Percentiles rank a stretch among this genome's conserved stretches.
phyloP scores from a whole-genome alignment of 2,797 vertebrate genomes.

The Bufotes viridis region DNA sequence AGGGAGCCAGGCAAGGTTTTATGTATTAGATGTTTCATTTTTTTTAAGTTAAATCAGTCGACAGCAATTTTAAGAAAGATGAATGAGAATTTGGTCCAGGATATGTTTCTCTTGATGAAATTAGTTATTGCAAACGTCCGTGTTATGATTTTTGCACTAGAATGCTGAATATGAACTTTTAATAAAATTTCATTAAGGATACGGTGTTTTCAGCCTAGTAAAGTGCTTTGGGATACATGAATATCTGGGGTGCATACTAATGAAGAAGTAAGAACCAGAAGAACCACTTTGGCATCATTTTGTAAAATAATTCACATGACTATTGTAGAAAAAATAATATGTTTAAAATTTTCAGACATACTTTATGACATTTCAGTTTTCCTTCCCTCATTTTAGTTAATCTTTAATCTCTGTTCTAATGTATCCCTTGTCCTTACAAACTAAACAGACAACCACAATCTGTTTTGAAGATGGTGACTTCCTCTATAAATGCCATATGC shows the following conservation, averaged over 20 bases:
- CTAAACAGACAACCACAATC: too few relatives aligned
- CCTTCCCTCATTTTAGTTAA: too few relatives aligned
- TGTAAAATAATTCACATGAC: background rate
- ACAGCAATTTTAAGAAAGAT: slow-evolving; percentile 44
- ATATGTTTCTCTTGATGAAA: slow-evolving; percentile 42
- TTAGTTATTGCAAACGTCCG: slow-evolving; percentile 25
- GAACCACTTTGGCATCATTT: background rate
- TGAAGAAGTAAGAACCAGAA: slow-evolving; percentile 13
- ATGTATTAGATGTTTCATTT: slow-evolving; percentile 23
- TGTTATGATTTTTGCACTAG: slow-evolving; percentile 23
- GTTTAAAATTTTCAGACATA: too few relatives aligned
- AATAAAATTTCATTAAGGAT: slow-evolving; percentile 46
- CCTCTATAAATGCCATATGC: too few relatives aligned
- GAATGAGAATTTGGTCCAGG: slow-evolving; percentile 38
- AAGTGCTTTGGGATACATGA: background rate
- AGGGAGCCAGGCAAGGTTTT: slow-evolving; percentile 3
- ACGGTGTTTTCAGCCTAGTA: slow-evolving; percentile 10
- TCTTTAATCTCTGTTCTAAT: too few relatives aligned
- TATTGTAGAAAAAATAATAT: background rate
- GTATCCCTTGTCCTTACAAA: too few relatives aligned
- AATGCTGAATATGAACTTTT: slow-evolving; percentile 50
- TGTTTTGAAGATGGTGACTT: too few relatives aligned
- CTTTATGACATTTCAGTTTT: too few relatives aligned
- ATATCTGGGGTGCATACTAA: slow-evolving; percentile 26
- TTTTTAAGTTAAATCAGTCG: slow-evolving; percentile 33